These are phyloP conservation scores for Euglossa dilemma DNA, from an alignment of 1,140 invertebrate species.

Conservation along the genomic window DNA sequence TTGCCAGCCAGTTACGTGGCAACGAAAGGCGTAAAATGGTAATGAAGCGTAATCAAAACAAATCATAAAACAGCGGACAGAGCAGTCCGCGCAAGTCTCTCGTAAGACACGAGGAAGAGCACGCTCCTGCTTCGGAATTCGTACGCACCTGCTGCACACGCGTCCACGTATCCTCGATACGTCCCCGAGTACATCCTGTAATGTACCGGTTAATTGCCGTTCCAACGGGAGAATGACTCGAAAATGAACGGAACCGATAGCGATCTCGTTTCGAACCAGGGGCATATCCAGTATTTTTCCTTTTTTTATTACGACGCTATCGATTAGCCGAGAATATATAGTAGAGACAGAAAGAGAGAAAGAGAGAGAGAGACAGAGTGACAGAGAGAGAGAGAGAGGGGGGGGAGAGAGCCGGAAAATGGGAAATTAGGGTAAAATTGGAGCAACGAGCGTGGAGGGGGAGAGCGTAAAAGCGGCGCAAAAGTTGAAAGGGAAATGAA, in stretches of 20 bases:
- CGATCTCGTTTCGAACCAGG: neutral
- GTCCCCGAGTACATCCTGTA: neutral
- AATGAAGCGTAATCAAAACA: slow-evolving; percentile 82
- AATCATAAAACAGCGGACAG: slow-evolving; percentile 75
- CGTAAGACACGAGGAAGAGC: slow-evolving; percentile 11
- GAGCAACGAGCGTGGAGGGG: no score
- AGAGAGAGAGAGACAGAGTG: no score
- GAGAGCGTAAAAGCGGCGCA: neutral
- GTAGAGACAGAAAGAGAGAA: neutral
- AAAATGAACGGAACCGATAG: neutral
- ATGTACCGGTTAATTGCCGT: neutral
- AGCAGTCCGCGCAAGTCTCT: neutral
- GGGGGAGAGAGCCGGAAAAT: no score
- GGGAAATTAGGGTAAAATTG: neutral
- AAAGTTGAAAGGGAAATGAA: neutral
- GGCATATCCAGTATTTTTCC: no score
- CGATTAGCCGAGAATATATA: neutral
- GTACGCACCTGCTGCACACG: slow-evolving; percentile 34
- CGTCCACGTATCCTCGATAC: neutral
- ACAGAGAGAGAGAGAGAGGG: no score
- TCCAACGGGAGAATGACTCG: neutral
- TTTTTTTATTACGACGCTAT: no score
- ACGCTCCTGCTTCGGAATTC: slow-evolving; percentile 5
- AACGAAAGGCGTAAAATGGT: slow-evolving; percentile 78
- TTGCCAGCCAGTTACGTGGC: slow-evolving; percentile 76